Percentiles rank a stretch among this genome's conserved stretches.
These are phyloP conservation scores for Pseudomyrmex cubaensis DNA, from an alignment of 1,140 invertebrate species.

Conservation along the genomic window DNA sequence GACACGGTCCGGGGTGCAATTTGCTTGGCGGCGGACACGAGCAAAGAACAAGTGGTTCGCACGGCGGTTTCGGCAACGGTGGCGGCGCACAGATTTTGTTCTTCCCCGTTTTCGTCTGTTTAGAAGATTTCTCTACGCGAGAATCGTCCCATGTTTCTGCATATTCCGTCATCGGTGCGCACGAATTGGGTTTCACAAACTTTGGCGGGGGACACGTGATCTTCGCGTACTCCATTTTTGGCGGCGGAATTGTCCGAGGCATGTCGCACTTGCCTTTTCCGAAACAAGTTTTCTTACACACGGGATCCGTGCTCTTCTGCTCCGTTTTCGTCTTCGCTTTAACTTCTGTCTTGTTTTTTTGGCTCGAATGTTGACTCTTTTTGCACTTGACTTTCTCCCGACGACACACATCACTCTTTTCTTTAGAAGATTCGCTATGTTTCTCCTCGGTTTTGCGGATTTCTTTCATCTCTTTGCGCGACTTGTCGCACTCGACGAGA, in stretches of 20 bases:
- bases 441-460: conserved; percentile 9
- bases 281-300: conserved; percentile 35
- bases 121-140: background rate
- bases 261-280: conserved; percentile 36
- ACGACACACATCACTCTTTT: background rate
- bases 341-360: background rate
- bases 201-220: conserved; percentile 62
- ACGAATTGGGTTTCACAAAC: conserved; percentile 52
- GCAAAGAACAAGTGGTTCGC: conserved; percentile 64
- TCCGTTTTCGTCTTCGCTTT: background rate
- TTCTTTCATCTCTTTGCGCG: background rate
- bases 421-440: background rate
- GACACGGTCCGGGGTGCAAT: conserved; percentile 75
- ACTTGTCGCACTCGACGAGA: background rate
- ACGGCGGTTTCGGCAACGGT: conserved; percentile 75
- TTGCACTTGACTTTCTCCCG: background rate
- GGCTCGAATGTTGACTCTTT: background rate
- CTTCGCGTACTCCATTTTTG: conserved; percentile 67
- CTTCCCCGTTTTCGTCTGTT: background rate
- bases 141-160: too few species aligned
- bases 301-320: background rate
- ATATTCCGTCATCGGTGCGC: conserved; percentile 23
- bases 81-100: conserved; percentile 50
- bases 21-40: conserved; percentile 76
- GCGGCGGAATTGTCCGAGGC: background rate